Base-by-base conservation (phyloP, 53 echinoderm and acorn worm genomes). In the Astropecten irregularis region DNA sequence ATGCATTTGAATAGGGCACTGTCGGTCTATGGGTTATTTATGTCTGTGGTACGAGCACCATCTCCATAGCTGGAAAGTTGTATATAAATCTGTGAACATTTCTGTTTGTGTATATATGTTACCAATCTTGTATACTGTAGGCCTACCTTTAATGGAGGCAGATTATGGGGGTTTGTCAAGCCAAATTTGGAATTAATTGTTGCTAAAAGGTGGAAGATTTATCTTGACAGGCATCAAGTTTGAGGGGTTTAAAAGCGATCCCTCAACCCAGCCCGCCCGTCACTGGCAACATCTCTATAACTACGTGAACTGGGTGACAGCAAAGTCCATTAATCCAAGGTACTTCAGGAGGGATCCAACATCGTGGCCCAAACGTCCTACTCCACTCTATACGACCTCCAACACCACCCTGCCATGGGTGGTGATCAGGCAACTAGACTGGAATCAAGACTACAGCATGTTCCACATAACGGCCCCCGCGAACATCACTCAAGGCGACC, bases 171-270 rank as follows among this genome's bases (percentile, higher is more conserved):
- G n/a, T n/a, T n/a, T n/a, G n/a, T n/a, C n/a, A n/a, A n/a, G n/a
- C n/a, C n/a, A n/a, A n/a, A n/a, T n/a, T 42, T 42, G 42, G 11
- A 42, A 42, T 8, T 42, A 11, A 42, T 42, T 42, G 42, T 42
- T n/a, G n/a, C n/a, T n/a, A n/a, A n/a, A n/a, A n/a, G n/a, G n/a
- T n/a, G n/a, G n/a, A n/a, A n/a, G n/a, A n/a, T n/a, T n/a, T n/a
- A n/a, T n/a, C n/a, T n/a, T n/a, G 10, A 57, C 71, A 85, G 85
- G 39, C 18, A 62, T 85, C 13, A 2, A 46, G 47, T 85, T 85
- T 55, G 61, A 71, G 42, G 63, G 63, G 6, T 72, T 85, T 9
- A 34, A 46, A 16, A 4, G 22, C 15, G 63, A 83, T 51, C 83
- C 68, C 14, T 52, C 63, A 8, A 34, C 58, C 3, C 85, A 85